phyloP scores from a whole-genome alignment of 2,888 invertebrate genomes.

The Ctenicera cuprea region DNA sequence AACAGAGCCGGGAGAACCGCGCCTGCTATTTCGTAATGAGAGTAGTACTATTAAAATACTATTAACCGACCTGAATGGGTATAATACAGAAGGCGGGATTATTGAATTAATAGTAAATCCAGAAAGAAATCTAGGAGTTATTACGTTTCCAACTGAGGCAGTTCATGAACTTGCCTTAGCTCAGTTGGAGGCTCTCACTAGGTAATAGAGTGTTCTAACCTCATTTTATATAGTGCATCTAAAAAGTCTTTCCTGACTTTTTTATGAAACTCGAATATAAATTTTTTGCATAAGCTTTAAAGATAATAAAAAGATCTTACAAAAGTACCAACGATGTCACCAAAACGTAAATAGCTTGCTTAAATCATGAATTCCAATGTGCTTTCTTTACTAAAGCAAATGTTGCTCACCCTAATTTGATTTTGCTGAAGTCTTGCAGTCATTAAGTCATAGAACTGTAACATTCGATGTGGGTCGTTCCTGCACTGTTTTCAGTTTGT shows the following conservation, averaged over 20 bases:
- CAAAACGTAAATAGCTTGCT: neutral
- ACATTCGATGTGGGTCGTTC: too few relatives aligned
- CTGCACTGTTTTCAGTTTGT: too few relatives aligned
- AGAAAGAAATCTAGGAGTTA: neutral
- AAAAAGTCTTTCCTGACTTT: too few relatives aligned
- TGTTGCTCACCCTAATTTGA: too few relatives aligned
- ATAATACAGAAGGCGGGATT: neutral
- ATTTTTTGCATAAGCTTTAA: neutral
- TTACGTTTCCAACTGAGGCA: neutral
- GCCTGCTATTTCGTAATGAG: neutral
- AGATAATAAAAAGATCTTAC: neutral
- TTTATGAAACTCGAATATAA: too few relatives aligned
- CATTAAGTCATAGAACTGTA: too few relatives aligned
- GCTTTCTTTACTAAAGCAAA: too few relatives aligned
- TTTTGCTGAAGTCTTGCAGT: too few relatives aligned
- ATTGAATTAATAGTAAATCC: neutral
- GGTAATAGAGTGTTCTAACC: neutral
- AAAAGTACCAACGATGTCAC: neutral
- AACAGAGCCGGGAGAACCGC: neutral
- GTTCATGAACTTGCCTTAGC: neutral
- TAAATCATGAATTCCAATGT: neutral
- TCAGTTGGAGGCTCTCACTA: neutral
- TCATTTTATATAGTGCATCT: neutral
- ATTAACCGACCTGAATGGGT: neutral
- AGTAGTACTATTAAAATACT: neutral